Base-by-base conservation (phyloP, 2,888 invertebrate genomes). In the Allygus modestus region DNA sequence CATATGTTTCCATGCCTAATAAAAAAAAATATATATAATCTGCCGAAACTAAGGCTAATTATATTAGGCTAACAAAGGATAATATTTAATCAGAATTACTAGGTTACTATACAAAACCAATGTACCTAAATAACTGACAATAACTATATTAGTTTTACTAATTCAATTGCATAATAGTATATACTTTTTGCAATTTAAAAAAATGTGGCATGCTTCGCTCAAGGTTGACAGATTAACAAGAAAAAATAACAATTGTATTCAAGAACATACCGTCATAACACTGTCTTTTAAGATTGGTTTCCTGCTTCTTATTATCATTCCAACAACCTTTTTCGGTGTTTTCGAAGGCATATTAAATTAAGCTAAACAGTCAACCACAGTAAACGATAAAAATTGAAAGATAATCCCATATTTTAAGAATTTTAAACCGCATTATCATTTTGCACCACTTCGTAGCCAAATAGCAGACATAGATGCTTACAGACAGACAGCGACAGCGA, bases 231-330 rank as follows among this genome's bases (percentile, higher is more conserved):
- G 28, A 65, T 65, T 65, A 65, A 7, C 12, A 4, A 9, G 5
- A 28, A 31, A 65, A 28, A 28, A n/a, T n/a, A 2, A 28, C 15
- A 2, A 23, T 7, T 20, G 0, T 11, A 65, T 28, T 65, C 65
- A 65, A 31, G n/a, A 46, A 86, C 87, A 88, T 94, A 95, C 95
- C 92, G 96, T 96, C 92, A 97, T 96, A 90, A 96, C 95, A 90
- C 96, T 96, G 93, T 97, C 96, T 93, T 96, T 96, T 91, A 95
- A 94, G 91, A 96, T 95, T 91, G 95, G 94, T 92, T 96, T 96
- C 92, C 96, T 94, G 91, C 96, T 96, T 91, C 96, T 93, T 92
- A 96, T 95, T 91, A 96, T 96, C 94, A 96, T 96, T 91, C 96
- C 96, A 91, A 96, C 95, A 92, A 95, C 94, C 90, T 96, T 95